Conservation (phyloP, 37 sponge, comb jelly and placozoan species). For the Oopsacas minuta region DNA sequence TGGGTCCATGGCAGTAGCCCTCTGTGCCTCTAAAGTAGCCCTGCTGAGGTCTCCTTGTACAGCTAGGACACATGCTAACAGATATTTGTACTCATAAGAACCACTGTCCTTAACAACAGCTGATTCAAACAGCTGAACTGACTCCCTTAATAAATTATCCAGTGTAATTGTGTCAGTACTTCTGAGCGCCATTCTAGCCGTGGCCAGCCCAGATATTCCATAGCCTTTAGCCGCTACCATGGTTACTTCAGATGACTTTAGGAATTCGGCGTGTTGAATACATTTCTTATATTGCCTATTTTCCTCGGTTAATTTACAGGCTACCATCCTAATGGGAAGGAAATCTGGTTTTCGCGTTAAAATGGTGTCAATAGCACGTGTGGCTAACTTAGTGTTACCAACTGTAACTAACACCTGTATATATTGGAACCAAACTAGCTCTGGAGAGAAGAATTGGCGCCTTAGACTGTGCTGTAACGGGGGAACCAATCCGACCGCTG, state of each 20-base stretch:
- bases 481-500: neutral
- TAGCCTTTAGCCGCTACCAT: neutral
- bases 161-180: neutral
- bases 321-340: neutral
- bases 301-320: neutral
- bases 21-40: neutral
- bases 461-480: neutral
- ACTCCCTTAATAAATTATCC: neutral
- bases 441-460: conserved; percentile 13
- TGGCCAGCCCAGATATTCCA: neutral
- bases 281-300: neutral
- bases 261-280: neutral
- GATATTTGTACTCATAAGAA: neutral
- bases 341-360: neutral
- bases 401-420: neutral
- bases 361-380: neutral
- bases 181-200: neutral
- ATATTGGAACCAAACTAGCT: neutral
- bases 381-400: neutral
- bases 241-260: neutral
- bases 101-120: neutral
- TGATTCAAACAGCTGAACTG: neutral
- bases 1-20: neutral
- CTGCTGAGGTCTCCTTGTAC: neutral
- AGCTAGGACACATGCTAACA: neutral